Percentiles rank a stretch among this genome's conserved stretches.
Evolutionary conservation across 1,140 invertebrate genomes (phyloP).

Genomic region (Eupristina koningsbergeri): DNA sequence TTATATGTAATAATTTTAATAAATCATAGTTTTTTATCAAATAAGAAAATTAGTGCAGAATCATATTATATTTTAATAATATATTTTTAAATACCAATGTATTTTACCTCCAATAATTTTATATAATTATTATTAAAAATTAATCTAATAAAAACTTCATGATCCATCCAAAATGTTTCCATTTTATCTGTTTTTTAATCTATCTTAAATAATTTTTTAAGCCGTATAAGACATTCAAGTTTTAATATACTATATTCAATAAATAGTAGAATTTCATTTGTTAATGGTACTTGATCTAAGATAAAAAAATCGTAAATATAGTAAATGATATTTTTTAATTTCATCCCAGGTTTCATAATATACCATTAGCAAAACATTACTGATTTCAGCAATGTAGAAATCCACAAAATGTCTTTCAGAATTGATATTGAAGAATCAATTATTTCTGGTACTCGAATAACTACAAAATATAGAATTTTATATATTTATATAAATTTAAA

Average conservation of each 20-base stretch:
- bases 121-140: background rate
- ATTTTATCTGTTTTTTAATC: conserved; percentile 52
- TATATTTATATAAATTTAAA: background rate
- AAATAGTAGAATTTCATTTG: conserved; percentile 58
- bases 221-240: conserved; percentile 56
- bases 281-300: conserved; percentile 43
- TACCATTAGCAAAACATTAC: conserved; percentile 58
- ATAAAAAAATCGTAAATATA: conserved; percentile 49
- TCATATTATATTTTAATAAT: background rate
- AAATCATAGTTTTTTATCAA: background rate
- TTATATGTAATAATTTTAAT: too few species aligned
- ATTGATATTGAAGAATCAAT: conserved; percentile 50
- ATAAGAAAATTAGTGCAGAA: background rate
- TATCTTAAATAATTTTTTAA: conserved; percentile 52
- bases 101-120: conserved; percentile 16
- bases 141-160: conserved; percentile 20
- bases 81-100: conserved; percentile 26
- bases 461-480: conserved; percentile 44
- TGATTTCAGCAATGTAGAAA: conserved; percentile 51
- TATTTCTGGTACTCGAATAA: conserved; percentile 53
- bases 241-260: conserved; percentile 62
- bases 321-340: conserved; percentile 55
- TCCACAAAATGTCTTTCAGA: conserved; percentile 50
- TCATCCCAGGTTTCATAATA: conserved; percentile 56
- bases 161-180: conserved; percentile 40